Evolutionary conservation across 1,140 invertebrate genomes (phyloP).

Genomic region (Heliconius eleuchia): DNA sequence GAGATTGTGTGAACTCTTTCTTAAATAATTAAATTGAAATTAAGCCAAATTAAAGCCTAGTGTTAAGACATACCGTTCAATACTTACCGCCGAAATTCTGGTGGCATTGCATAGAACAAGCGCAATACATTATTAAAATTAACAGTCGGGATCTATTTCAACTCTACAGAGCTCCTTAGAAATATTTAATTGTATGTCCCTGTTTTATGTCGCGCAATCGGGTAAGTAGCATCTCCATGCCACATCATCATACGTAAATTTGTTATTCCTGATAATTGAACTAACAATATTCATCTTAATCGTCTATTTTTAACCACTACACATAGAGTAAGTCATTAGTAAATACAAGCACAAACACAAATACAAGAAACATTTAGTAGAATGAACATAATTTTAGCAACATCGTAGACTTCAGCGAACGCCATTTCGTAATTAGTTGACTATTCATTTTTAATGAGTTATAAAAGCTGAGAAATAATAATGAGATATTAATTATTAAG

Average conservation of each 20-base stretch:
- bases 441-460: conserved; percentile 21
- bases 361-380: not conserved
- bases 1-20: too few relatives aligned
- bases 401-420: conserved; percentile 9
- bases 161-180: not conserved
- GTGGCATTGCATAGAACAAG: too few relatives aligned
- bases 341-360: not conserved
- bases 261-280: not conserved
- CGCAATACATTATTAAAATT: not conserved
- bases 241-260: too few relatives aligned
- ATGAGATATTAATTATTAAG: not conserved
- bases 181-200: not conserved
- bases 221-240: too few relatives aligned
- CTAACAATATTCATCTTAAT: not conserved
- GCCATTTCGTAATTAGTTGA: conserved; percentile 22
- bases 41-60: too few relatives aligned
- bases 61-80: too few relatives aligned
- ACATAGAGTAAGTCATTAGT: not conserved
- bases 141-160: too few relatives aligned
- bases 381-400: not conserved
- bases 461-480: conserved; percentile 12
- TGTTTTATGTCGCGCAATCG: too few relatives aligned
- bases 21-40: too few relatives aligned
- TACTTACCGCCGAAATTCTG: too few relatives aligned
- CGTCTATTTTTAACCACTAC: not conserved